Base-by-base conservation (phyloP, 2,797 vertebrate genomes). In the Chloroceryle amazona region DNA sequence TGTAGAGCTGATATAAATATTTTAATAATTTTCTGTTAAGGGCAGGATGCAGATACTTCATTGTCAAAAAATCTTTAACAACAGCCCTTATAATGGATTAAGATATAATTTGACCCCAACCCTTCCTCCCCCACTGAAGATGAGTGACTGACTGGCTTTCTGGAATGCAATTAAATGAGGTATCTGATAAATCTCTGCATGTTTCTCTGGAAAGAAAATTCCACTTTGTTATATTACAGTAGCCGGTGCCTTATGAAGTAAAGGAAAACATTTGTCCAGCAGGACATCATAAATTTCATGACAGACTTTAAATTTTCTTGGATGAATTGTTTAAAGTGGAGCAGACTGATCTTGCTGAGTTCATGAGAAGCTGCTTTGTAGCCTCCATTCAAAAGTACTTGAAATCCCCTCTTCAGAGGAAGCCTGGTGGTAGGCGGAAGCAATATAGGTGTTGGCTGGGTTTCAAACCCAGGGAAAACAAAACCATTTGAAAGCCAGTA, bases 141-240 rank as follows among this genome's bases (percentile, higher is more conserved):
- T 54, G 60, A 91, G 68, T 71, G 61, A 91, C n/a, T 46, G 74
- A 73, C 19, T 62, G 71, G 52, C 55, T 83, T 21, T 23, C 33
- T 73, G 67, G 39, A 88, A 89, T 92, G 60, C 80, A 61, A 89
- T 90, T 93, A 85, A 95, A 93, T 86, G 80, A 94, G 39, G 37
- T 73, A 96, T 84, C 89, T 93, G 89, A 90, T 86, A 91, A 93
- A 89, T 89, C 70, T 84, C 61, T 90, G 31, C 29, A 26, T 29
- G n/a, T 93, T 94, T 95, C 89, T 78, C 81, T 93, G 63, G 79
- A 93, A 96, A 93, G 89, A 44, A 65, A 81, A 93, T 96, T 90
- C 90, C 65, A 81, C 86, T 93, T 93, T 93, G 93, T 93, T 96
- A 51, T 86, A 55, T 57, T 95, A 96, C 94, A 96, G 96, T 97